phyloP scores from a whole-genome alignment of 2,113 vertebrate species.

The Coreoperca whiteheadi region DNA sequence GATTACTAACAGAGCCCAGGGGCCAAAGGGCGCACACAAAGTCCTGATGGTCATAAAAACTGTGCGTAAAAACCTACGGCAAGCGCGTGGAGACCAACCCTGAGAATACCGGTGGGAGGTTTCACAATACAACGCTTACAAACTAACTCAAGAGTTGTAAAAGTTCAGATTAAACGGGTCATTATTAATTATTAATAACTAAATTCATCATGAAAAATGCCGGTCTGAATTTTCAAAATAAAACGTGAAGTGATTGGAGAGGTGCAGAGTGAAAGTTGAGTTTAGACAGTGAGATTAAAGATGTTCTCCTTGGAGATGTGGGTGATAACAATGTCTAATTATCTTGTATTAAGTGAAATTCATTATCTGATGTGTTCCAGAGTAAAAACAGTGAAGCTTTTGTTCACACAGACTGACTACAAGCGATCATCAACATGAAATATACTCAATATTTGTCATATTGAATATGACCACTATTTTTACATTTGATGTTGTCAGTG shows the following conservation, averaged over 20 bases:
- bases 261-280: no score
- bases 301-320: no score
- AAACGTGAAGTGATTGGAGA: not conserved
- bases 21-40: constrained; percentile 45
- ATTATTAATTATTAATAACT: not conserved
- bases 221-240: not conserved
- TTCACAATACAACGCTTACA: constrained; percentile 12
- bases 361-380: no score
- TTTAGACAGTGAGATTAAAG: not conserved
- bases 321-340: no score
- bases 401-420: no score
- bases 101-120: not conserved
- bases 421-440: no score
- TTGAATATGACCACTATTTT: no score
- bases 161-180: not conserved
- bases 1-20: not conserved
- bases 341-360: no score
- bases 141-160: no score
- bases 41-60: constrained; percentile 16
- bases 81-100: not conserved
- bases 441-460: no score
- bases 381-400: no score
- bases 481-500: no score
- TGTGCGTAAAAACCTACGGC: constrained; percentile 38
- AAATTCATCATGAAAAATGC: not conserved